Evolutionary conservation across 2,113 vertebrate genomes (phyloP), one percentile per base, ranked within the genome.

Genomic region (Corynorhinus townsendii): DNA sequence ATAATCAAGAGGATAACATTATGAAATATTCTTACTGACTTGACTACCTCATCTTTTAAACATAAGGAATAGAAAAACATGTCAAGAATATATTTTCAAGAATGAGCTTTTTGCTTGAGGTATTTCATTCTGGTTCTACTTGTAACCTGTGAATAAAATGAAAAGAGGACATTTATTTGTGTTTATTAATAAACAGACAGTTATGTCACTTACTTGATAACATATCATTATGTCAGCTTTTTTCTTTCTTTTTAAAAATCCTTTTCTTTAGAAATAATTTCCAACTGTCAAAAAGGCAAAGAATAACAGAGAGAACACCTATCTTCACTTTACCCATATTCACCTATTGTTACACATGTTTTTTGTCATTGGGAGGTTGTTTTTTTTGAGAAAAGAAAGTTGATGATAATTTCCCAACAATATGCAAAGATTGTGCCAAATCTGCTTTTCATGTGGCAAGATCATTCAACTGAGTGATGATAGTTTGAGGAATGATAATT

Each of bases 341-440:
- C 5, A 40, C 17, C 9, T 80, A 30, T 54, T 71, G 15, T 69
- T 47, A 5, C 3, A 30, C 68, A 26, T 79, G 14, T 73, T 9
- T 69, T 47, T 75, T 86, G 59, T 92, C 94, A 95, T 96, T 95
- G 94, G 92, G 92, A 82, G 82, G 26, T 28, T 38, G 81, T 83
- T 91, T 73, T 84, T 3, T 4, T 76, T 88, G 85, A 97, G 90
- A 95, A 96, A 96, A 90, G 87, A 38, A 95, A 95, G 88, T 95
- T 96, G 94, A 97, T 96, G 94, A 95, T 96, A 95, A 97, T 96
- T 96, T 96, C 86, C 19, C 86, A 71, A 94, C 71, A 93, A 96
- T 94, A 88, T 28, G 43, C 77, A 93, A 62, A 38, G 7, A 96
- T 96, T 90, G 85, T 69, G 28, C 82, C 92, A 75, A 94, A 91